Evolutionary conservation across 92 coral and sea anemone genomes (phyloP), one percentile per base, ranked within the genome.

Genomic region (Zoanthus solanderi): DNA sequence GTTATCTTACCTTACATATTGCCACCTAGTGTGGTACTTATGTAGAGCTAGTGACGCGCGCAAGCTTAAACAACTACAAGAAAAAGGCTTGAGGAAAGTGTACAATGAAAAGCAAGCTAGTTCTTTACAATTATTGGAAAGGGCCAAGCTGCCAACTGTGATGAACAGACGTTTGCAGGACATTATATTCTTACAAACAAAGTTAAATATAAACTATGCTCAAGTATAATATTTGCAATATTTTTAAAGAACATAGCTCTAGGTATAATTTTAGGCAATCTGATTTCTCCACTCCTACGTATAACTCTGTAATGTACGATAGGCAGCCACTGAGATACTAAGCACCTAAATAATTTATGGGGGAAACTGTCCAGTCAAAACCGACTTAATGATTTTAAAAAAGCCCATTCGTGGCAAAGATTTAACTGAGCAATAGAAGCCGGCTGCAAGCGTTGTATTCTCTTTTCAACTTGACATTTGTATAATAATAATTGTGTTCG

Each of bases 151-250:
- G 87, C 79, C 88, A 69, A 91, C 79, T 11, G 28, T 91, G 75
- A 28, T 63, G 54, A 87, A 87, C 34, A 87, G 85, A 54, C 52
- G 87, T 28, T n/a, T 90, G 58, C 92, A 80, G 74, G 84, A 87
- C 71, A 76, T 91, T 12, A 79, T 28, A 76, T 75, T 32, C 45
- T 91, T 8, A 87, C 82, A 88, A 87, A 81, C n/a, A 91, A 91
- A 87, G 84, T 72, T 32, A 72, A 71, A 5, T 31, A 37, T 30
- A 3, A n/a, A 65, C 30, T 65, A 65, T 15, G 71, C 30, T 11
- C 71, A n/a, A 65, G 63, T 12, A 15, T 8, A 0, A 16, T 57
- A 15, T 57, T 56, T 56, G 63, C 17, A 56, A 56, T 14, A 56
- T 56, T 56, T 56, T 56, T 56, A 56, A 14, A 9, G 63, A 56